Evolutionary conservation across 1,140 invertebrate genomes (phyloP).

Genomic region (Hetaerina americana): DNA sequence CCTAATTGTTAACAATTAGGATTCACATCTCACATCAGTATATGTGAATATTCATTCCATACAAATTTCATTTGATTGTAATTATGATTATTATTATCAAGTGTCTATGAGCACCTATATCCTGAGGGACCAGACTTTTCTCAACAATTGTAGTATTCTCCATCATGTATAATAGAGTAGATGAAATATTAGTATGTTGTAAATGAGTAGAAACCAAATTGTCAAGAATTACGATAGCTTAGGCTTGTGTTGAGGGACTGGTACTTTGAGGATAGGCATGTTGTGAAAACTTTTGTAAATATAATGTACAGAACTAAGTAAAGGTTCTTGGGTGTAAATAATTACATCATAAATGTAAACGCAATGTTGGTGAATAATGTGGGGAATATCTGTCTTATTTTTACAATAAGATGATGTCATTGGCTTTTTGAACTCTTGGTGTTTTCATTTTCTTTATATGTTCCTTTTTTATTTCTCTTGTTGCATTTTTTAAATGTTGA

Average conservation of each 20-base stretch:
- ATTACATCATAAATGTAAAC: not conserved
- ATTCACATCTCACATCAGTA: no score
- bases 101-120: not conserved
- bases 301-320: not conserved
- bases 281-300: not conserved
- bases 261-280: not conserved
- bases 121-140: not conserved
- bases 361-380: not conserved
- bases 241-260: not conserved
- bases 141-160: not conserved
- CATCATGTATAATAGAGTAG: not conserved
- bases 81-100: not conserved
- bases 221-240: not conserved
- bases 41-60: not conserved
- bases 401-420: not conserved
- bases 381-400: not conserved
- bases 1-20: not conserved
- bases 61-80: not conserved
- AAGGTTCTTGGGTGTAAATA: not conserved
- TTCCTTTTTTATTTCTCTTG: not conserved
- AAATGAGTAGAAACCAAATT: not conserved
- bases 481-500: constrained; percentile 1
- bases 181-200: not conserved
- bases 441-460: constrained; percentile 1
- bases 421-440: not conserved